Evolutionary conservation across 2,797 vertebrate genomes (phyloP).

Genomic region (Galago senegalensis): DNA sequence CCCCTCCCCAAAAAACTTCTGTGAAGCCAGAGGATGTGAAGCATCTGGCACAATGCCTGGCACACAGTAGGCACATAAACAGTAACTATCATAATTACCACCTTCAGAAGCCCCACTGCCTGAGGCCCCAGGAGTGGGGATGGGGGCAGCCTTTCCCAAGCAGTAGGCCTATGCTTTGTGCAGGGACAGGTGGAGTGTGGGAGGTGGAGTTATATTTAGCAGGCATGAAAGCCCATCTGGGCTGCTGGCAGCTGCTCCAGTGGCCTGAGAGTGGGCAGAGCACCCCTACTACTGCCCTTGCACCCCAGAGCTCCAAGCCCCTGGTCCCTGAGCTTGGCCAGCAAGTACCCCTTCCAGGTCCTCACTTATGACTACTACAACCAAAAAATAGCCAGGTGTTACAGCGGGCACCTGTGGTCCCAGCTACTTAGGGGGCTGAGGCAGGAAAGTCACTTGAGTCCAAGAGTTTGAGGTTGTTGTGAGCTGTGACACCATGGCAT

Average conservation of each 20-base stretch:
- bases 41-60: background rate
- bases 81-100: background rate
- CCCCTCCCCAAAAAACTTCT: background rate
- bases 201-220: conserved; percentile 73
- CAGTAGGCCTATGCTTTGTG: background rate
- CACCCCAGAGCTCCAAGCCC: background rate
- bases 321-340: background rate
- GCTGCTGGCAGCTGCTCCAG: conserved; percentile 31
- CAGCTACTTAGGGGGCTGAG: too few relatives aligned
- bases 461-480: too few relatives aligned
- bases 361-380: background rate
- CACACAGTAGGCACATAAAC: conserved; percentile 58
- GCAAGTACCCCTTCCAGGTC: background rate
- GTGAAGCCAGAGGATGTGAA: background rate
- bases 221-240: conserved; percentile 54
- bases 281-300: background rate
- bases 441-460: too few relatives aligned
- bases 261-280: conserved; percentile 29
- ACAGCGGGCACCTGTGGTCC: too few relatives aligned
- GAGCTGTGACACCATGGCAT: too few relatives aligned
- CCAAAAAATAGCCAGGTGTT: too few relatives aligned
- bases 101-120: background rate
- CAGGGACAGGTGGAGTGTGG: conserved; percentile 74
- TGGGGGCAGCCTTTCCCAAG: background rate
- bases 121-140: background rate